Percentiles rank a stretch among this genome's conserved stretches.
Evolutionary conservation across 2,888 invertebrate species (phyloP).

Genomic region (Drosophila mercatorum): DNA sequence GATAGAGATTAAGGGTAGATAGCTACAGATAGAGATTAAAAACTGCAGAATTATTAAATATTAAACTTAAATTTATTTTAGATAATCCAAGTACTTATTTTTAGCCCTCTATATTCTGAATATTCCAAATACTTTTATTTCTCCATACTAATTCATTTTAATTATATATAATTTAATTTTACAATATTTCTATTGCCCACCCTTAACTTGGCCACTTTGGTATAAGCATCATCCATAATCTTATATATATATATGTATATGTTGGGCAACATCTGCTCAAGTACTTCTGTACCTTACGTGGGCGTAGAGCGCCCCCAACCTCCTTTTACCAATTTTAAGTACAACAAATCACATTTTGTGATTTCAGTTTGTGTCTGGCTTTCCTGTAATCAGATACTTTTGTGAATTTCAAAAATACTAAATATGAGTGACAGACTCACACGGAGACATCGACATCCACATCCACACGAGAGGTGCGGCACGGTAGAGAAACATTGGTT

Average conservation of each 20-base stretch:
- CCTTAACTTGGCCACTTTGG: background rate
- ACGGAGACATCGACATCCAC: constrained; percentile 37
- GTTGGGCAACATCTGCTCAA: constrained; percentile 64
- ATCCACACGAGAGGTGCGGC: constrained; percentile 7
- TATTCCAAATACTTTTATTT: background rate
- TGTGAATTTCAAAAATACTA: constrained; percentile 77
- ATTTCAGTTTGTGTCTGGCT: constrained; percentile 78
- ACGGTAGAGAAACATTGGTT: constrained; percentile 55
- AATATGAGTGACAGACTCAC: constrained; percentile 77
- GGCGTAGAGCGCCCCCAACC: constrained; percentile 35
- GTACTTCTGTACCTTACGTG: constrained; percentile 17
- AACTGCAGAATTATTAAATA: background rate
- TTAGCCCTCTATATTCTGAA: background rate
- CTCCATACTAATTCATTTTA: no score
- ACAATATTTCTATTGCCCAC: background rate
- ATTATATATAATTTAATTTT: background rate
- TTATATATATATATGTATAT: constrained; percentile 22
- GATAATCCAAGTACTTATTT: background rate
- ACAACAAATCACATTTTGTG: constrained; percentile 72
- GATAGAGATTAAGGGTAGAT: background rate
- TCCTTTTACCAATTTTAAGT: constrained; percentile 43
- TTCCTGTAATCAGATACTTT: constrained; percentile 82
- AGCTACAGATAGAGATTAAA: background rate
- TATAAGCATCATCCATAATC: background rate
- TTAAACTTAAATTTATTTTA: background rate